These are phyloP conservation scores for Laodelphax striatellus DNA, from an alignment of 1,140 invertebrate genomes.

Conservation along the genomic window DNA sequence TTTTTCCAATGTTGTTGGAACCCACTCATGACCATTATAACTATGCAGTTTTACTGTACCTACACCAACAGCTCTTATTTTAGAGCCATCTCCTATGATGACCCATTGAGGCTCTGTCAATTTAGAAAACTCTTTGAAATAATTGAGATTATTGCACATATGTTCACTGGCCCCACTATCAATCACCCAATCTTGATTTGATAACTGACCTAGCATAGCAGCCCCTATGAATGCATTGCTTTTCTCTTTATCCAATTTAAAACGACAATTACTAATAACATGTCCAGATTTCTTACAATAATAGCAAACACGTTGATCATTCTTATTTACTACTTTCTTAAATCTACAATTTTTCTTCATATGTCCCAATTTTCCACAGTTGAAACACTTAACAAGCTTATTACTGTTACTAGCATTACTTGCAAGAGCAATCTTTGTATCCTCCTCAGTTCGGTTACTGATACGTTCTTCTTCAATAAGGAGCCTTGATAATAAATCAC, in stretches of 20 bases:
- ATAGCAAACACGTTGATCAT: neutral
- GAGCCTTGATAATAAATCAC: neutral
- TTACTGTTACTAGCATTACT: neutral
- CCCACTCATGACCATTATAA: neutral
- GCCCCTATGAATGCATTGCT: neutral
- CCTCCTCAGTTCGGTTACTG: neutral
- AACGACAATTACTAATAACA: neutral
- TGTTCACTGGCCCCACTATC: neutral
- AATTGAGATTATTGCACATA: neutral
- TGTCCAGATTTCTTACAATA: neutral
- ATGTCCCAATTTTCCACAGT: neutral
- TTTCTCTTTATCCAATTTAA: neutral
- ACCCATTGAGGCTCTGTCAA: neutral
- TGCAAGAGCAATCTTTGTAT: neutral
- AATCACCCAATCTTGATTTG: neutral
- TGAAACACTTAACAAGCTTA: neutral
- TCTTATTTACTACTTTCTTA: neutral
- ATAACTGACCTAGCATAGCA: neutral
- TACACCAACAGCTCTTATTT: neutral
- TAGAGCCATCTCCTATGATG: neutral
- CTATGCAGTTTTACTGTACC: neutral
- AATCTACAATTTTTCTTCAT: neutral
- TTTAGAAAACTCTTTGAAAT: neutral
- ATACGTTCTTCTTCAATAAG: neutral
- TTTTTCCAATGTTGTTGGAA: neutral